Base-by-base conservation (phyloP, 2,888 invertebrate species). In the Marronus borbonicus region DNA sequence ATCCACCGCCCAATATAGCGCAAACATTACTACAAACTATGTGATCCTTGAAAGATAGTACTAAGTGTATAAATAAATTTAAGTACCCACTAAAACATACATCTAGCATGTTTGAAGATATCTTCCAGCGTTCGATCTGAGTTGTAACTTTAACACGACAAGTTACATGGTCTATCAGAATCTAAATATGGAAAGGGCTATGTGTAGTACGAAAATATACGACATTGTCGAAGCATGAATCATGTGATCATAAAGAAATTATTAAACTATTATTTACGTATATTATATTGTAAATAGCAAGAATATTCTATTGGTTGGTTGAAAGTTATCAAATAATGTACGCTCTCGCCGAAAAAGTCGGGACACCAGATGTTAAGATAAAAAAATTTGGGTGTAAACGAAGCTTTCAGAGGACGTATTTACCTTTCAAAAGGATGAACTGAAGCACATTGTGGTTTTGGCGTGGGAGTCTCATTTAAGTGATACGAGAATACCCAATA, bases 91-190 rank as follows among this genome's bases (percentile, higher is more conserved):
- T 65, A 36, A 39, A 65, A 65, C 65, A 65, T 39, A 65, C 17
- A 65, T 39, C 44, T 52, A 69, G 49, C 70, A 70, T 55, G 70
- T 70, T 70, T 36, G 55, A 70, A 70, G 70, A 70, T 36, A 70
- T 44, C 10, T 31, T 28, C 55, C 70, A 55, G 55, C 55, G 70
- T 55, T 55, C 70, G 55, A 70, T 55, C 17, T 55, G 55, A 31
- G 55, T 36, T 14, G 55, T 70, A 70, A 70, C 70, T 70, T 64
- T 17, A 36, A 55, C 55, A 31, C 17, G 55, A 70, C 55, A 36
- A 55, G n/a, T 70, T 65, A 36, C 70, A 70, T 55, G 36, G 70
- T 14, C 55, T 52, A 70, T 70, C 70, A 36, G 14, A 36, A 70
- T 31, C 70, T 55, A 70, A 70, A 70, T 70, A 70, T 17, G 70